Evolutionary conservation across 1,140 invertebrate genomes (phyloP), one percentile per base, ranked within the genome.

Genomic region (Mylabris phalerata): DNA sequence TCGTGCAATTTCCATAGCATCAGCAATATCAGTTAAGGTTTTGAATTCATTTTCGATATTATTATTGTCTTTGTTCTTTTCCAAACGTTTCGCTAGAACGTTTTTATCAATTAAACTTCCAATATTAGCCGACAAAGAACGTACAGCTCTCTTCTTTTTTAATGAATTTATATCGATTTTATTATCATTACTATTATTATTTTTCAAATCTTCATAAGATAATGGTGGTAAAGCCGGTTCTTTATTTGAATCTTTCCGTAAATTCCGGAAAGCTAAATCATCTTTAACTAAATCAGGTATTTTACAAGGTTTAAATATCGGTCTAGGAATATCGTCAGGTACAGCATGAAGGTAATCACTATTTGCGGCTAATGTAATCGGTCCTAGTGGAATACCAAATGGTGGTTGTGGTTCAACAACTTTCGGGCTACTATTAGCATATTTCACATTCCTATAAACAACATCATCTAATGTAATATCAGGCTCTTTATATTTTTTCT

Each of bases 311-410:
- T 84, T 80, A 71, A 84, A 85, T 9, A 79, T 71, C 3, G 82
- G 82, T 61, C 81, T 77, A 55, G 75, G 78, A 57, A 79, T 79
- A 27, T 80, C 78, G 61, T 79, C 77, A 3, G 88, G 86, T 11
- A 79, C 80, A 0, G 84, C 84, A 66, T 93, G 90, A 41, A 94
- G 76, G 68, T 95, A 95, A 71, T 94, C 90, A 60, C 82, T 88
- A 48, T 86, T 82, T 0, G 90, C 80, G 11, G 86, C 84, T 5
- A 84, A 79, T 0, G 88, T 80, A 4, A 92, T 81, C 6, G 89
- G 90, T 4, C 88, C 88, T 7, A 93, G 67, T 0, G 92, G 91
- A 66, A 95, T 93, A 10, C 92, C 92, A 73, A 95, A 94, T 1
- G 89, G 90, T 25, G 90, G 91, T 69, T 93, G 91, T 5, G 87